These are phyloP conservation scores for Trachelipus rathkii DNA, from an alignment of 1,140 invertebrate genomes.

Conservation along the genomic window DNA sequence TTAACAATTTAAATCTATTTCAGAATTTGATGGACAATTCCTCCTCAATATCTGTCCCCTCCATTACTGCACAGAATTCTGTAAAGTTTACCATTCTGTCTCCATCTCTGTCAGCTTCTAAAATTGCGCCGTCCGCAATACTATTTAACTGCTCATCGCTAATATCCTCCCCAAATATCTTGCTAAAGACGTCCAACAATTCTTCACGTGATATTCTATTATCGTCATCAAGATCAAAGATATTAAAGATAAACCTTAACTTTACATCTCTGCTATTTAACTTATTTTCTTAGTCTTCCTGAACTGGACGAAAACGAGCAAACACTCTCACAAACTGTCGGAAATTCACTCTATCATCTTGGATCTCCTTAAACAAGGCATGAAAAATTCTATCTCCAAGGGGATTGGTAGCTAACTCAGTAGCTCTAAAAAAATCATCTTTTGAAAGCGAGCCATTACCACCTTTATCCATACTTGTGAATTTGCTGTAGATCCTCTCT, in stretches of 20 bases:
- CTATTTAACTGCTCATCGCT: conserved; percentile 90
- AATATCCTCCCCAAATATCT: conserved; percentile 99
- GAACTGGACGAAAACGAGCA: conserved; percentile 66
- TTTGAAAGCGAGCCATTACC: conserved; percentile 89
- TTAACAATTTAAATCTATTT: conserved; percentile 58
- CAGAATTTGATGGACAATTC: conserved; percentile 98
- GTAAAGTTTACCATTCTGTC: conserved; percentile 97
- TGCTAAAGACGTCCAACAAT: conserved; percentile 90
- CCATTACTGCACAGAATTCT: conserved; percentile 91
- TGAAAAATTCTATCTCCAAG: conserved; percentile 91
- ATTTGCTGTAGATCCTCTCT: conserved; percentile 91
- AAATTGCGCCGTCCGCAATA: conserved; percentile 94
- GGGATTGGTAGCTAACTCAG: conserved; percentile 66
- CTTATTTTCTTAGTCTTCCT: conserved; percentile 25
- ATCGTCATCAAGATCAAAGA: conserved; percentile 98
- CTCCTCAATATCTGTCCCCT: conserved; percentile 92
- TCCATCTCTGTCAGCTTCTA: conserved; percentile 92
- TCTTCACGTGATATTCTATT: conserved; percentile 95
- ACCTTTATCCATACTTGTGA: conserved; percentile 91
- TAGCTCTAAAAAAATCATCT: conserved; percentile 95
- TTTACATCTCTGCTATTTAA: conserved; percentile 29
- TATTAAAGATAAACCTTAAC: conserved; percentile 84
- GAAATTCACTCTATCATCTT: conserved; percentile 90
- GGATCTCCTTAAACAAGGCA: conserved; percentile 78
- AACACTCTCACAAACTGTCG: conserved; percentile 95